Percentiles rank a stretch among this genome's conserved stretches.
phyloP scores from a whole-genome alignment of 2,888 invertebrate genomes.

The Omphaloscelis lunosa region DNA sequence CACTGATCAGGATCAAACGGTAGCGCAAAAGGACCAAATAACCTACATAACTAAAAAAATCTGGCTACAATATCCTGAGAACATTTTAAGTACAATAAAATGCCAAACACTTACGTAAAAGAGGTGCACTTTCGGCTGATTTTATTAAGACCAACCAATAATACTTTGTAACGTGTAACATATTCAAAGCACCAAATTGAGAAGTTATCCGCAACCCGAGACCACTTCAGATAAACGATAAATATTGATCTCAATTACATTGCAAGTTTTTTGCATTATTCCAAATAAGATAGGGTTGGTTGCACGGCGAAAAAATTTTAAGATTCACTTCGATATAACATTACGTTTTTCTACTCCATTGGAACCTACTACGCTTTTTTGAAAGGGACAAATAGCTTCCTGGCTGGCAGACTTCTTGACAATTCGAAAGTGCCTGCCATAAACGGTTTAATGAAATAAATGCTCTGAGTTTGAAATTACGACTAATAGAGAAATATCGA shows the following conservation, averaged over 20 bases:
- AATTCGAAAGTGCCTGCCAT: no score
- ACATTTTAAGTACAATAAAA: slow-evolving; percentile 11
- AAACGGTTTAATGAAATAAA: no score
- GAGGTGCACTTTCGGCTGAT: slow-evolving; percentile 20
- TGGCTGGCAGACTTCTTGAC: no score
- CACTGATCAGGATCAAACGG: background rate
- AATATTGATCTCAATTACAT: slow-evolving; percentile 52
- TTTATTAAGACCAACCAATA: slow-evolving; percentile 21
- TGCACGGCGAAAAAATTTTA: slow-evolving; percentile 10
- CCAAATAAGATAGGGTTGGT: slow-evolving; percentile 45
- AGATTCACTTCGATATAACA: background rate
- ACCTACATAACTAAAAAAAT: slow-evolving; percentile 23
- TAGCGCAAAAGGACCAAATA: background rate
- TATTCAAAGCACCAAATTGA: slow-evolving; percentile 38
- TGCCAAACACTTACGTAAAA: slow-evolving; percentile 19
- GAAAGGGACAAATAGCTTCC: no score
- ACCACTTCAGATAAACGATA: slow-evolving; percentile 51
- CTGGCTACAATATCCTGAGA: background rate
- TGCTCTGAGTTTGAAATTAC: no score
- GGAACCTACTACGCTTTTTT: no score
- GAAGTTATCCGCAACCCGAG: slow-evolving; percentile 52
- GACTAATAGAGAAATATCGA: no score
- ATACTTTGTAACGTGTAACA: slow-evolving; percentile 33
- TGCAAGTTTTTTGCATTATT: slow-evolving; percentile 53
- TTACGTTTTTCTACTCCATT: background rate